phyloP scores from a whole-genome alignment of 2,888 invertebrate genomes.

The Orthosia incerta region DNA sequence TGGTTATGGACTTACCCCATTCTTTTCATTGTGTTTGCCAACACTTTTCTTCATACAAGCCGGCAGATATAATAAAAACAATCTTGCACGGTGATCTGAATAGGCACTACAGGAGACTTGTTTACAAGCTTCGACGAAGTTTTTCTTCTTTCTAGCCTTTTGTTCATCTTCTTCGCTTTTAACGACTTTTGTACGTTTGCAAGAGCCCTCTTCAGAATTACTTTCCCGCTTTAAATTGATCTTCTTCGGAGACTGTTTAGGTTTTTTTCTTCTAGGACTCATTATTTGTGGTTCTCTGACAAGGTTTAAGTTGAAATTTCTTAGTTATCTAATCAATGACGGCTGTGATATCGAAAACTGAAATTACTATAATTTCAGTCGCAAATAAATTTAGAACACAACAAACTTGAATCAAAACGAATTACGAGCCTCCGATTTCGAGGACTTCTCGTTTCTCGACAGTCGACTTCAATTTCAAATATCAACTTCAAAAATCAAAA shows the following conservation, averaged over 20 bases:
- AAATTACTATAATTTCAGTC: too few species aligned
- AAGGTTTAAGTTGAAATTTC: background rate
- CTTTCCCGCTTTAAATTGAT: conserved; percentile 65
- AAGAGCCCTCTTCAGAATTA: conserved; percentile 60
- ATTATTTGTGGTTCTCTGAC: conserved; percentile 44
- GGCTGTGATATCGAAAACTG: too few species aligned
- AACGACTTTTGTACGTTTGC: conserved; percentile 73
- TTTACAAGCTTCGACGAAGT: conserved; percentile 84
- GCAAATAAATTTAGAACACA: too few species aligned
- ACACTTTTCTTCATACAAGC: conserved; percentile 72
- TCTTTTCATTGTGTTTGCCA: conserved; percentile 76
- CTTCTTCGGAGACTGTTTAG: conserved; percentile 60
- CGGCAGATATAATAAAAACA: conserved; percentile 79
- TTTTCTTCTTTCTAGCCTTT: conserved; percentile 76
- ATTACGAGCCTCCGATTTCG: too few species aligned
- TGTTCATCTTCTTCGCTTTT: conserved; percentile 69
- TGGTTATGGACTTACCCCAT: conserved; percentile 68
- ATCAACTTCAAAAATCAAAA: too few species aligned
- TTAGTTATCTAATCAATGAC: background rate
- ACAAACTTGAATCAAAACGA: too few species aligned
- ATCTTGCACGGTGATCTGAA: conserved; percentile 75
- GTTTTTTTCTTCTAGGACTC: conserved; percentile 78
- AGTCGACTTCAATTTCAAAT: too few species aligned
- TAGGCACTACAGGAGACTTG: conserved; percentile 81
- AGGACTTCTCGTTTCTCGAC: too few species aligned